Percentiles rank a stretch among this genome's conserved stretches.
Evolutionary conservation across 2,888 invertebrate species (phyloP).

Genomic region (Sarcophaga rosellei): DNA sequence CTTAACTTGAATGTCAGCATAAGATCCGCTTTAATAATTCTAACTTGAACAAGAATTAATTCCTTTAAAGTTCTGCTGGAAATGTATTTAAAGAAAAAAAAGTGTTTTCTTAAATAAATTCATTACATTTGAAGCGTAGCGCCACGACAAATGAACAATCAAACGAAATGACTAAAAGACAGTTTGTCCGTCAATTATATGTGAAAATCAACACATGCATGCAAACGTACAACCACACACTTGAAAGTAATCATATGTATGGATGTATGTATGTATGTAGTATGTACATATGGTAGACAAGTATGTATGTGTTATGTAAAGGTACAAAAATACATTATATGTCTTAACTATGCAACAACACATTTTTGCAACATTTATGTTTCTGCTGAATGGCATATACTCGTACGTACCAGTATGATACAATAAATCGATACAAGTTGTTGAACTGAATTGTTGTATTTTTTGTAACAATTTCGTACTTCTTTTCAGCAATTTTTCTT

Average conservation of each 20-base stretch:
- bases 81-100: slow-evolving; percentile 2
- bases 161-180: slow-evolving; percentile 53
- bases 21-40: too few species aligned
- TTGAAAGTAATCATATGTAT: not conserved
- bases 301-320: not conserved
- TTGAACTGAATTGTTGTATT: slow-evolving; percentile 50
- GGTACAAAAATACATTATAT: too few species aligned
- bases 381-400: too few species aligned
- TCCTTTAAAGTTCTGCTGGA: slow-evolving; percentile 25
- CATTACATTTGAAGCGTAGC: slow-evolving; percentile 64
- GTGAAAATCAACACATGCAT: not conserved
- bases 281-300: not conserved
- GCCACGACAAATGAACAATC: slow-evolving; percentile 65
- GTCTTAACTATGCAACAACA: too few species aligned
- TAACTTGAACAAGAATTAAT: not conserved
- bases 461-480: slow-evolving; percentile 48
- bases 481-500: slow-evolving; percentile 40
- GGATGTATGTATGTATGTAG: not conserved
- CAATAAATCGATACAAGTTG: slow-evolving; percentile 36
- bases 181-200: slow-evolving; percentile 43
- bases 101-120: slow-evolving; percentile 55
- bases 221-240: not conserved
- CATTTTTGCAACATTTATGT: too few species aligned
- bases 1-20: too few species aligned
- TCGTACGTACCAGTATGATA: too few species aligned